Conservation (phyloP, 23 tunicate species). For the Oikopleura dioica region DNA sequence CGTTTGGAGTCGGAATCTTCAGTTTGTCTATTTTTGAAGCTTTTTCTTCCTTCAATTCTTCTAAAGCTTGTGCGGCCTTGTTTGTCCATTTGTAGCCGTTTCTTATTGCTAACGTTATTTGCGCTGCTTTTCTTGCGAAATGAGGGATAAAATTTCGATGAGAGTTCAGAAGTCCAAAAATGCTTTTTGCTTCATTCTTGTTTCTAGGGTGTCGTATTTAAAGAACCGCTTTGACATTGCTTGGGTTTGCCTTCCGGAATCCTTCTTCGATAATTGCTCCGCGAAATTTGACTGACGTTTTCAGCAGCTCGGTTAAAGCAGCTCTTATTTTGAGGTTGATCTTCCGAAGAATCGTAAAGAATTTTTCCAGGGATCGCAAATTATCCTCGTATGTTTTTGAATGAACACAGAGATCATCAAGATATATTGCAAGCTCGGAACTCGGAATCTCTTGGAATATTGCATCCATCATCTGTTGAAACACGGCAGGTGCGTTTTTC, state of each 20-base stretch:
- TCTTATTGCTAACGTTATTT: neutral
- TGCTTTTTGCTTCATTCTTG: neutral
- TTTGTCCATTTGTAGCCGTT: neutral
- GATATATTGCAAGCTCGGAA: neutral
- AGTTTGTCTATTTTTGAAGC: neutral
- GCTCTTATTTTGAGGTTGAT: neutral
- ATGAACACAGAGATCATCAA: neutral
- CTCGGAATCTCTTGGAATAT: neutral
- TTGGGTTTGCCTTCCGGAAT: too few species aligned
- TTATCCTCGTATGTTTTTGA: neutral
- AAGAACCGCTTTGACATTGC: neutral
- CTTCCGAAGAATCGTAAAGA: neutral
- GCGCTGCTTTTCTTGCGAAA: neutral
- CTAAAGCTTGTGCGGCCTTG: neutral
- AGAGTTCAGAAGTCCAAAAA: neutral
- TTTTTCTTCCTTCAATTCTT: neutral
- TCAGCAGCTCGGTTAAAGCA: neutral
- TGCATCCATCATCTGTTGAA: too few species aligned
- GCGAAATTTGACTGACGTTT: neutral
- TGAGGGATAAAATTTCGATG: neutral
- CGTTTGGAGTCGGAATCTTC: neutral
- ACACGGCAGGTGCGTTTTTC: too few species aligned
- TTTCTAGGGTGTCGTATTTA: neutral
- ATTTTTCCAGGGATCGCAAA: neutral
- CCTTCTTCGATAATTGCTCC: neutral